Percentiles rank a stretch among this genome's conserved stretches.
Conservation (phyloP, 2,888 invertebrate genomes). For the Cetonia aurata region DNA sequence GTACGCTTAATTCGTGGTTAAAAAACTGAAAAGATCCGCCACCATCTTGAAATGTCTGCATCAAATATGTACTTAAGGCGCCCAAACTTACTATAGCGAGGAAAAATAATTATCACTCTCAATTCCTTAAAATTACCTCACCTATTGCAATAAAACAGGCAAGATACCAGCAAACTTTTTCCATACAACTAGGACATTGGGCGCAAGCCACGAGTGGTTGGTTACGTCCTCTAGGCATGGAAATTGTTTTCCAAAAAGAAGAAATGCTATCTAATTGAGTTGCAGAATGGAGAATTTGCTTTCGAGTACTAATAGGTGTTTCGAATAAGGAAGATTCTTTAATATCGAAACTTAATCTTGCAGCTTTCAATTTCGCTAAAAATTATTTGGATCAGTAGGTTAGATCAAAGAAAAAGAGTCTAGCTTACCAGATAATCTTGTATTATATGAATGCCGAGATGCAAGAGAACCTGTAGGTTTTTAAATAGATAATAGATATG, state of each 20-base stretch:
- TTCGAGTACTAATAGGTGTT: not conserved
- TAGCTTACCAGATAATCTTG: slow-evolving; percentile 20
- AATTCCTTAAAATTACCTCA: slow-evolving; percentile 1
- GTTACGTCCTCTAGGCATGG: not conserved
- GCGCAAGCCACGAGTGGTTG: not conserved
- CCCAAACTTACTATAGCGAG: slow-evolving; percentile 7
- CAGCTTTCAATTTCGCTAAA: slow-evolving; percentile 14
- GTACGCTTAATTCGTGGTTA: not conserved
- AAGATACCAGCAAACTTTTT: slow-evolving; percentile 15
- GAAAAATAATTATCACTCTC: not conserved
- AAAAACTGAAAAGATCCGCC: slow-evolving; percentile 1
- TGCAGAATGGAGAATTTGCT: not conserved
- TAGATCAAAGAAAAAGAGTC: not conserved
- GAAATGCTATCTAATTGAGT: not conserved
- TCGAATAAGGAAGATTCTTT: not conserved
- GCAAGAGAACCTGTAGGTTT: slow-evolving; percentile 6
- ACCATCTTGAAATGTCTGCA: not conserved
- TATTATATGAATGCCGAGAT: slow-evolving; percentile 18
- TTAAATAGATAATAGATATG: not conserved
- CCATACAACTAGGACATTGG: not conserved
- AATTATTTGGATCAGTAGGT: not conserved
- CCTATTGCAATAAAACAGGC: slow-evolving; percentile 19
- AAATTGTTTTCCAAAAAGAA: slow-evolving; percentile 3
- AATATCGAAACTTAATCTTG: not conserved
- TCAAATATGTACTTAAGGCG: slow-evolving; percentile 1